Conservation (phyloP, 2,113 vertebrate genomes). For the Otolemur garnettii region DNA sequence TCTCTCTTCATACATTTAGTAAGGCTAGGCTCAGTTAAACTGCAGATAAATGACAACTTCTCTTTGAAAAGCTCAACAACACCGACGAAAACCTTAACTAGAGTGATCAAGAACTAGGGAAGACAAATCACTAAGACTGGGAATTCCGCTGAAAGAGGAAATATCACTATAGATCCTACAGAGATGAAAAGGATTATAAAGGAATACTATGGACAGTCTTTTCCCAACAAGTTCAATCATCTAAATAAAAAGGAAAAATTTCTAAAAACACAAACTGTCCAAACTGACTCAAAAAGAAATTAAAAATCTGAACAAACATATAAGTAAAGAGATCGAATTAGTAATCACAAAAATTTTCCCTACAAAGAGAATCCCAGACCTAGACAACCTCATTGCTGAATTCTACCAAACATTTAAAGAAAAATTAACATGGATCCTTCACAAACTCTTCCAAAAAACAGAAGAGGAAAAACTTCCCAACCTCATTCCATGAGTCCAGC, state of each 20-base stretch:
- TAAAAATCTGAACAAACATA: neutral
- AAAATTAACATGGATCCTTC: neutral
- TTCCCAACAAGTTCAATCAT: neutral
- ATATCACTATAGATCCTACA: neutral
- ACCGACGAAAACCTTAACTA: neutral
- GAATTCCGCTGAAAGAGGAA: neutral
- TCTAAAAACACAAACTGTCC: neutral
- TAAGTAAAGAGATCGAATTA: neutral
- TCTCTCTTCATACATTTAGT: neutral
- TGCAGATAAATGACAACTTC: neutral
- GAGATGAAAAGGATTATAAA: neutral
- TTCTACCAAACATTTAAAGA: neutral
- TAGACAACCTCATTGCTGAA: neutral
- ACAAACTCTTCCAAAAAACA: neutral
- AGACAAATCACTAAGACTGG: neutral
- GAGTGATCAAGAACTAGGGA: neutral
- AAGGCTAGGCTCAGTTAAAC: neutral
- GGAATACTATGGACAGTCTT: neutral
- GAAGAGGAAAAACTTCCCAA: neutral
- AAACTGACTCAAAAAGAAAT: neutral
- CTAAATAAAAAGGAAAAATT: neutral
- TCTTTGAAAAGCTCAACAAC: neutral
- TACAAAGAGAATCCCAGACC: neutral
- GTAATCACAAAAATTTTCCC: no score
- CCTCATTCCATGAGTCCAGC: neutral